A percentile compares a stretch with the other conserved stretches of the same genome.
These are phyloP conservation scores for Charaxes varanes DNA, from an alignment of 1,140 invertebrate genomes.

Conservation along the genomic window DNA sequence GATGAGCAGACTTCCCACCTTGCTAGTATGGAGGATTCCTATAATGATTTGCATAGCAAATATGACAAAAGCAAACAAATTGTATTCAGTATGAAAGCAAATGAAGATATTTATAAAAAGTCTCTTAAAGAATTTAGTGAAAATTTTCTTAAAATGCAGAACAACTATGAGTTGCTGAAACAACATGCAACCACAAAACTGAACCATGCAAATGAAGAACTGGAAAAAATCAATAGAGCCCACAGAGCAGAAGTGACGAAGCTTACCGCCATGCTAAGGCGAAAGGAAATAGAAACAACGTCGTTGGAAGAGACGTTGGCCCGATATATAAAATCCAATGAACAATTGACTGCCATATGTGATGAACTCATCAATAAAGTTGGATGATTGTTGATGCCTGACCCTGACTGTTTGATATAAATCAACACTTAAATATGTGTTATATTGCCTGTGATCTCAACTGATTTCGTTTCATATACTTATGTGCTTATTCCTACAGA, in stretches of 20 bases:
- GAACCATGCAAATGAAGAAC: slow-evolving; percentile 77
- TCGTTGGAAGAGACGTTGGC: slow-evolving; percentile 81
- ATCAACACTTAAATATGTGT: slow-evolving; percentile 20
- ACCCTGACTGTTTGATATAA: too few relatives aligned
- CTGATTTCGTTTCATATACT: slow-evolving; percentile 31
- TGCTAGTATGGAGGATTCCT: slow-evolving; percentile 84
- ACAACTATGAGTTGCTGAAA: slow-evolving; percentile 63
- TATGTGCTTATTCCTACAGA: slow-evolving; percentile 44
- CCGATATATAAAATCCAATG: slow-evolving; percentile 84
- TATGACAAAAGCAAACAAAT: slow-evolving; percentile 70
- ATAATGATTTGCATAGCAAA: slow-evolving; percentile 83
- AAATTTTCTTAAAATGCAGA: slow-evolving; percentile 61
- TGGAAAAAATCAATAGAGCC: slow-evolving; percentile 78
- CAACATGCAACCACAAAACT: slow-evolving; percentile 68
- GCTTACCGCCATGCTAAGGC: slow-evolving; percentile 83
- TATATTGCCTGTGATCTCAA: slow-evolving; percentile 38
- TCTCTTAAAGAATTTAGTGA: slow-evolving; percentile 59
- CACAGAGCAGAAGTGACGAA: slow-evolving; percentile 81
- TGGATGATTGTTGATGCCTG: too few relatives aligned
- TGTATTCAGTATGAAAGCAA: slow-evolving; percentile 60
- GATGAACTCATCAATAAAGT: slow-evolving; percentile 84
- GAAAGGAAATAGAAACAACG: slow-evolving; percentile 81
- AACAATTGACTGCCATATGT: slow-evolving; percentile 84
- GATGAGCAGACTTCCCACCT: slow-evolving; percentile 83
- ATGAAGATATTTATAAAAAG: slow-evolving; percentile 58